Percentiles rank a stretch among this genome's conserved stretches.
These are phyloP conservation scores for Penaeus chinensis DNA, from an alignment of 1,140 invertebrate species.

Conservation along the genomic window DNA sequence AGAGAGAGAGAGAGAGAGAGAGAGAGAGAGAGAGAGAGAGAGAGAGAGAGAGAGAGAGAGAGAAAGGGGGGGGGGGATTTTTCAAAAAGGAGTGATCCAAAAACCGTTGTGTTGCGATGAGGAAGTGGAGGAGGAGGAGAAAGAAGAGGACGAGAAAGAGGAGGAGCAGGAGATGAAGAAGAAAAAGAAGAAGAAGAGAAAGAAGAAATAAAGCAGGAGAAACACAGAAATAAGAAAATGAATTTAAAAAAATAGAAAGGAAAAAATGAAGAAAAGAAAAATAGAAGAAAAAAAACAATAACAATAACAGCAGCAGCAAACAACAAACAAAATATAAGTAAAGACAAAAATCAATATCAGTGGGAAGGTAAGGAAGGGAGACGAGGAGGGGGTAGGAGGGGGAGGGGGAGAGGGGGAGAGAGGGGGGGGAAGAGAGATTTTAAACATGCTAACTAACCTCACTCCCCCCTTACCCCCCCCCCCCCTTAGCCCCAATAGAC, in stretches of 20 bases:
- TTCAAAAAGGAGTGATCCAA: neutral
- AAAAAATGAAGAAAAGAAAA: neutral
- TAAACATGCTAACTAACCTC: slow-evolving; percentile 18
- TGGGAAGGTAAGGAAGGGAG: neutral
- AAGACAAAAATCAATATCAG: neutral
- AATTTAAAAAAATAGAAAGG: too few relatives aligned
- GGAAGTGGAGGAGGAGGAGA: neutral
- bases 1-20: neutral
- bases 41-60: neutral
- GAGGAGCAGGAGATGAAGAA: neutral
- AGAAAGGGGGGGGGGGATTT: neutral
- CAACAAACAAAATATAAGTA: neutral
- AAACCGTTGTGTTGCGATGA: neutral
- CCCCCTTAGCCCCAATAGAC: neutral
- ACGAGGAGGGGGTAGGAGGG: neutral
- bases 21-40: neutral
- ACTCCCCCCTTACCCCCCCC: too few relatives aligned
- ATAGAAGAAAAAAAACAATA: neutral
- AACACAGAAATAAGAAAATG: neutral
- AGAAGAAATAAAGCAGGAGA: neutral
- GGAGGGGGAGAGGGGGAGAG: too few relatives aligned
- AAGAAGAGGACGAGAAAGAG: neutral
- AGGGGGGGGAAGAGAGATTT: neutral
- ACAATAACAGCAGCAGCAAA: neutral
- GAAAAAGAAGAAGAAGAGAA: neutral